phyloP scores from a whole-genome alignment of 2,797 vertebrate species.

The Myioborus miniatus region DNA sequence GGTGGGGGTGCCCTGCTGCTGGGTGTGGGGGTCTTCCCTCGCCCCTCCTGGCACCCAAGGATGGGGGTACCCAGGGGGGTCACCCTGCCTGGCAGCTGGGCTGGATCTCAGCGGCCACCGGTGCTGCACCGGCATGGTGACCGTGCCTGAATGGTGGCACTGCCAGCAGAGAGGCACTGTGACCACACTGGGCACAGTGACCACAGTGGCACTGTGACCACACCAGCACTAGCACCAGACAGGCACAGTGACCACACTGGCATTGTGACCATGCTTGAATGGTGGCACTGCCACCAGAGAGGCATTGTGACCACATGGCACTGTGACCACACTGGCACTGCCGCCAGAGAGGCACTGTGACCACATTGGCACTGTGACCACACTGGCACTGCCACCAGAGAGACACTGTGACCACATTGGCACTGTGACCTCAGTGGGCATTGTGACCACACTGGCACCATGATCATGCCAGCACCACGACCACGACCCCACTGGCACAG shows the following conservation, averaged over 20 bases:
- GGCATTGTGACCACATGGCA: no score
- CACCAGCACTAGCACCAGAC: no score
- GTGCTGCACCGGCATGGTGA: fast-evolving
- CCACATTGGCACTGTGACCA: not conserved
- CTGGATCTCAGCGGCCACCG: fast-evolving
- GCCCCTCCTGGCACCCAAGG: fast-evolving
- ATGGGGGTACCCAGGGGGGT: fast-evolving
- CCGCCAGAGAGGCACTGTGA: no score
- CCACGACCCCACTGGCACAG: fast-evolving
- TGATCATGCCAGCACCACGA: not conserved
- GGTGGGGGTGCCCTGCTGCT: fast-evolving
- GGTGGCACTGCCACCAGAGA: no score
- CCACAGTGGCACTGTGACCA: not conserved
- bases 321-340: no score
- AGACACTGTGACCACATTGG: not conserved
- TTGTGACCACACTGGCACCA: fast-evolving
- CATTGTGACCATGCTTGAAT: no score
- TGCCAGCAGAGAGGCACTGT: not conserved
- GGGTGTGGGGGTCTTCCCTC: fast-evolving
- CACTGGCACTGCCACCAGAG: not conserved
- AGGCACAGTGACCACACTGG: not conserved
- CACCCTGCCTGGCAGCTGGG: not conserved
- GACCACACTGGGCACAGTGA: fast-evolving
- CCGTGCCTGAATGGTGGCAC: not conserved
- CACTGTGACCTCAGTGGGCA: no score